These are phyloP conservation scores for Hedya salicella DNA, from an alignment of 2,888 invertebrate genomes.

Conservation along the genomic window DNA sequence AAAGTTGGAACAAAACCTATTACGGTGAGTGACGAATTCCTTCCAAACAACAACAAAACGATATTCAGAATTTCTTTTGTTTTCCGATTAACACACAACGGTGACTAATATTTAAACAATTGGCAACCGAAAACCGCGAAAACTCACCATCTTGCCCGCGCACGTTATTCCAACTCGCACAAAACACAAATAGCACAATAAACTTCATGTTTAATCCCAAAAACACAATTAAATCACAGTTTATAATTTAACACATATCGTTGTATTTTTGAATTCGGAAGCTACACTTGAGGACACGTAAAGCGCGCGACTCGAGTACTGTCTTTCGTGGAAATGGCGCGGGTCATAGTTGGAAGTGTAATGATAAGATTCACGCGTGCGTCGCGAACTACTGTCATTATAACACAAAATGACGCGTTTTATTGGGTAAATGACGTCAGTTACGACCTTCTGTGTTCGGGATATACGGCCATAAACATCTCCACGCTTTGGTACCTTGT, in stretches of 20 bases:
- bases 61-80: background rate
- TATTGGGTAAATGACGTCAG: background rate
- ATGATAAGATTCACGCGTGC: slow-evolving; percentile 74
- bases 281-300: slow-evolving; percentile 26
- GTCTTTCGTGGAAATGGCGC: slow-evolving; percentile 56
- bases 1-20: background rate
- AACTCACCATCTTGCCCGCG: slow-evolving; percentile 28
- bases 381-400: slow-evolving; percentile 21
- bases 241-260: background rate
- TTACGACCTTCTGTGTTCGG: background rate
- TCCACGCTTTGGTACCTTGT: background rate
- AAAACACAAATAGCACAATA: slow-evolving; percentile 56
- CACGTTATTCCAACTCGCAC: slow-evolving; percentile 50
- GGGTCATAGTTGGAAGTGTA: slow-evolving; percentile 57
- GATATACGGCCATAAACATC: background rate
- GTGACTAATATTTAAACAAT: slow-evolving; percentile 33
- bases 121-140: slow-evolving; percentile 11
- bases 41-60: background rate
- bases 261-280: background rate
- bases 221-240: slow-evolving; percentile 13
- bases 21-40: background rate
- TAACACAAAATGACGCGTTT: background rate
- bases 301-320: slow-evolving; percentile 48
- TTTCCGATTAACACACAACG: background rate
- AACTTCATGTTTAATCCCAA: slow-evolving; percentile 57